Conservation (phyloP, 2,797 vertebrate species). For the Pelobates cultripes region DNA sequence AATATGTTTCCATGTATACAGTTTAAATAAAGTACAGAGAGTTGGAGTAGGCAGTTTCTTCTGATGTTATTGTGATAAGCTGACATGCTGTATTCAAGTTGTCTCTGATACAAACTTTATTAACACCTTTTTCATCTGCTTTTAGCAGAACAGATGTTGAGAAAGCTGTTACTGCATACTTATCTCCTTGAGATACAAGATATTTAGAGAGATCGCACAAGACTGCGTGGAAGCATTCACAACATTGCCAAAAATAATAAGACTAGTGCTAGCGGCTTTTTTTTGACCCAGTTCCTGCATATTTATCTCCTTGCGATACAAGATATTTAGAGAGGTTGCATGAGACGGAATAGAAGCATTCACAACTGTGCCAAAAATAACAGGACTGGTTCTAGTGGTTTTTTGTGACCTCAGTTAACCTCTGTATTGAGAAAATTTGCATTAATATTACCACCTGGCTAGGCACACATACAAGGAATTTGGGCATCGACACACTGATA, state of each 20-base stretch:
- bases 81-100: conserved; percentile 6
- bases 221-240: neutral
- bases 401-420: neutral
- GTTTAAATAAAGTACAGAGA: neutral
- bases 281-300: conserved; percentile 6
- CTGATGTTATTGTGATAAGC: neutral
- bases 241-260: neutral
- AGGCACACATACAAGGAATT: neutral
- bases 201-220: conserved; percentile 26
- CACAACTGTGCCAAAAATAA: neutral
- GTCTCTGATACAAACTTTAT: conserved; percentile 6
- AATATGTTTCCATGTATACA: too few relatives aligned
- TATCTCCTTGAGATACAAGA: conserved; percentile 22
- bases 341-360: neutral
- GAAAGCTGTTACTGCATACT: conserved; percentile 32
- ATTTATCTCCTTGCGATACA: conserved; percentile 26
- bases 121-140: conserved; percentile 22
- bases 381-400: neutral
- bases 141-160: conserved; percentile 26
- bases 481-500: neutral
- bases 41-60: neutral
- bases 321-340: conserved; percentile 29
- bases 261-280: neutral
- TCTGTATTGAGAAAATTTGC: neutral
- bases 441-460: neutral